Evolutionary conservation across 92 coral and sea anemone genomes (phyloP).

Genomic region (Galaxea fascicularis): DNA sequence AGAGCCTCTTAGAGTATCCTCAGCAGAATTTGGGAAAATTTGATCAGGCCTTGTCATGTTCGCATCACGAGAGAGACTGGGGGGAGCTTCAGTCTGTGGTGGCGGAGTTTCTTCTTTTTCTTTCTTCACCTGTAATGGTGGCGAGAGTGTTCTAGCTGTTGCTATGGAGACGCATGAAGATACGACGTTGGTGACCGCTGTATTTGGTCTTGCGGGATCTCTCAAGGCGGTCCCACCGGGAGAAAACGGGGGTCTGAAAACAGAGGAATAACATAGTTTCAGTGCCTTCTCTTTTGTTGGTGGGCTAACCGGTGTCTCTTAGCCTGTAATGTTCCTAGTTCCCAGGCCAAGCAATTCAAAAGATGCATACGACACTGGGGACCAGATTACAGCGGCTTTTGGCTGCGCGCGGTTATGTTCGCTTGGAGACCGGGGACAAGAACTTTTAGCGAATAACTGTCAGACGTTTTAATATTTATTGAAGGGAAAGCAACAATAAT

Average conservation of each 20-base stretch:
- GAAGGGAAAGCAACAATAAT: no score
- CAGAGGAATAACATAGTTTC: not conserved
- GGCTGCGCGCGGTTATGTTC: no score
- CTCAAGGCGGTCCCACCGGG: not conserved
- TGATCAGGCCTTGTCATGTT: slow-evolving; percentile 13
- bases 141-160: not conserved
- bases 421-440: no score
- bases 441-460: no score
- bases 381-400: no score
- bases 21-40: not conserved
- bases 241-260: not conserved
- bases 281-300: not conserved
- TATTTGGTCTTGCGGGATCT: not conserved
- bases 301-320: not conserved
- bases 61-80: not conserved
- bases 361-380: no score
- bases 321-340: not conserved
- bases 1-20: not conserved
- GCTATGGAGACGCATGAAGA: not conserved
- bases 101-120: slow-evolving; percentile 19
- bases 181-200: not conserved
- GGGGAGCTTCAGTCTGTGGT: not conserved
- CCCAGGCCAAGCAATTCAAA: no score
- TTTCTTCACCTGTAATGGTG: slow-evolving; percentile 4
- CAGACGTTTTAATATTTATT: no score